Percentiles rank a stretch among this genome's conserved stretches.
phyloP scores from a whole-genome alignment of 1,140 invertebrate species.

The Hormaphis cornu region DNA sequence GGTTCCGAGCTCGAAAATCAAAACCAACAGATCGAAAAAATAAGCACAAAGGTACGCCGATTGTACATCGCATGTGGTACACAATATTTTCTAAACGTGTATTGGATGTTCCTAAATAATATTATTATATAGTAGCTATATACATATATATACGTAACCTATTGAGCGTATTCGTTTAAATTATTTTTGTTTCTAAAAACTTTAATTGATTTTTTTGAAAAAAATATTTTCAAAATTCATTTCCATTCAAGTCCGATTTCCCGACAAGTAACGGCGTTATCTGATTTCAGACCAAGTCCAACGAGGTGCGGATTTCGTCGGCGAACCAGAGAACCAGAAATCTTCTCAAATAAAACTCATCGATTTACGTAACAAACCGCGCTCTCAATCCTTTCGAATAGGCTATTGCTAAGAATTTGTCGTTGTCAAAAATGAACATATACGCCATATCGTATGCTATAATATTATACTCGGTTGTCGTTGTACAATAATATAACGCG shows the following conservation, averaged over 20 bases:
- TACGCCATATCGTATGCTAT: no score
- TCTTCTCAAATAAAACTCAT: slow-evolving; percentile 58
- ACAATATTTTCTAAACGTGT: background rate
- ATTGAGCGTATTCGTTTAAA: no score
- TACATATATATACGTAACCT: no score
- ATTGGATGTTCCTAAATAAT: no score
- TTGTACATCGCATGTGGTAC: background rate
- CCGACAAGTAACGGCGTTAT: no score
- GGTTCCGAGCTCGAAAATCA: slow-evolving; percentile 94
- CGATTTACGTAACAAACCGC: background rate
- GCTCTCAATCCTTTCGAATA: background rate
- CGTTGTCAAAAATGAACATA: background rate
- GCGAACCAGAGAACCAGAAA: slow-evolving; percentile 74
- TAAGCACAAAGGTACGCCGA: slow-evolving; percentile 83
- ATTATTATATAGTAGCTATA: no score
- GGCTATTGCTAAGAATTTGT: background rate
- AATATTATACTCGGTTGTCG: no score
- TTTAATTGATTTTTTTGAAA: no score
- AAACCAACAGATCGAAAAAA: slow-evolving; percentile 92
- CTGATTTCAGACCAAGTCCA: slow-evolving; percentile 45
- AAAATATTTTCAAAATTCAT: no score
- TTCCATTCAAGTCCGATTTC: no score
- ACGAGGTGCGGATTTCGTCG: slow-evolving; percentile 65
- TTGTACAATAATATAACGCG: no score
- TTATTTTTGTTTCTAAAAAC: no score